Evolutionary conservation across 2,888 invertebrate species (phyloP).

Genomic region (Lochmaea capreae): DNA sequence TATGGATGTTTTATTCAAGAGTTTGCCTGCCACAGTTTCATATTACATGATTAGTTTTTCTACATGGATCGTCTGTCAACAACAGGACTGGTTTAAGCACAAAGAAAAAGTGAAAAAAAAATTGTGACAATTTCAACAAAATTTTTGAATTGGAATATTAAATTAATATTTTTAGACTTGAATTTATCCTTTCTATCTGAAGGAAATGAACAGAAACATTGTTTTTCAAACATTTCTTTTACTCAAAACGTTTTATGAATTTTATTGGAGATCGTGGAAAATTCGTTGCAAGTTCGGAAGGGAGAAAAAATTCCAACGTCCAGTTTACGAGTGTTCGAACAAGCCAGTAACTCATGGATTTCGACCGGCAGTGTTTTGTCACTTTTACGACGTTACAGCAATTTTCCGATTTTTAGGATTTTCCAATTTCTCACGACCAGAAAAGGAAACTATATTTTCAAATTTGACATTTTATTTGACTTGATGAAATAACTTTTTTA

Average conservation of each 20-base stretch:
- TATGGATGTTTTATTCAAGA: slow-evolving; percentile 62
- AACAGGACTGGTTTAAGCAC: slow-evolving; percentile 7
- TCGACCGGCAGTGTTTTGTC: slow-evolving; percentile 31
- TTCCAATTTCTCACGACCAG: slow-evolving; percentile 24
- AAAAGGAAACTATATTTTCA: slow-evolving; percentile 36
- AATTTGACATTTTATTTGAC: slow-evolving; percentile 31
- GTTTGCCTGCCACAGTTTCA: slow-evolving; percentile 45
- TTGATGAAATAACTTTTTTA: slow-evolving; percentile 17
- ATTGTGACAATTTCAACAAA: too few relatives aligned
- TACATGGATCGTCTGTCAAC: slow-evolving; percentile 41
- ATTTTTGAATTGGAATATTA: too few relatives aligned
- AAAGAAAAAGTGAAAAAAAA: neutral
- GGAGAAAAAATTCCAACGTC: slow-evolving; percentile 24
- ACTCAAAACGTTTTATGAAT: slow-evolving; percentile 33
- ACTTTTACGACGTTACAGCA: slow-evolving; percentile 35
- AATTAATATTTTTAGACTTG: too few relatives aligned
- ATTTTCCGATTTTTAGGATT: slow-evolving; percentile 20
- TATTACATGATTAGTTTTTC: slow-evolving; percentile 59
- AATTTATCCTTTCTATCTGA: too few relatives aligned
- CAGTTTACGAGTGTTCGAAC: slow-evolving; percentile 38
- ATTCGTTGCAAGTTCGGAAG: too few relatives aligned
- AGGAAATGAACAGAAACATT: too few relatives aligned
- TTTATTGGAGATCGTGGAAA: slow-evolving; percentile 18
- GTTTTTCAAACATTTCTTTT: slow-evolving; percentile 35
- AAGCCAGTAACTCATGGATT: slow-evolving; percentile 37